Base-by-base conservation (phyloP, 1,140 invertebrate genomes). In the Vanessa atalanta region DNA sequence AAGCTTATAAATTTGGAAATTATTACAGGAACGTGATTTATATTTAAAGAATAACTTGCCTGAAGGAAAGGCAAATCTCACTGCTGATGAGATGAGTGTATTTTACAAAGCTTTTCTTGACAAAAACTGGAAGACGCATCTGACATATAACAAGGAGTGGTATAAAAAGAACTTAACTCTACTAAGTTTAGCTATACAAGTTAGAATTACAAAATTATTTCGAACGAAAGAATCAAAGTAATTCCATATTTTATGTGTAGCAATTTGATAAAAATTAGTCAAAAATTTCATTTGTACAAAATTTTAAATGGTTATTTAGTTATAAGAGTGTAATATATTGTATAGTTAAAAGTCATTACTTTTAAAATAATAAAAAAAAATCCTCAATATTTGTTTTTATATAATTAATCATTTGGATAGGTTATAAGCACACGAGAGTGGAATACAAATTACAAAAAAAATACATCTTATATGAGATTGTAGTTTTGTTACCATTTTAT, bases 51-150 rank as follows among this genome's bases (percentile, higher is more conserved):
- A 92, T 81, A 93, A 93, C 83, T 86, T 88, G 93, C 94, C 82
- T 77, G 78, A 84, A 70, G 87, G 93, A 86, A 90, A 94, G 89
- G 76, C 88, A 83, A 85, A 94, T 26, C 77, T 96, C 7, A 94
- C 95, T 20, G 94, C 96, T 1, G 97, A 97, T 89, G 95, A 97
- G 90, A 96, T 98, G 95, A 97, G 97, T 79, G 94, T 95, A 23
- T 98, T 97, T 91, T 98, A 97, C 83, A 97, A 97, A 93, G 82
- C 94, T 57, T 97, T 97, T 87, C 89, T 97, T 51, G 96, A 97
- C 82, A 95, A 96, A 84, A 96, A 97, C 83, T 96, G 95, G 95
- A 94, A 94, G 80, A 91, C 88, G 3, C 96, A 97, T 85, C 80
- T 96, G 0, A 89, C 93, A 78, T 97, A 97, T 83, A 97, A 97